Evolutionary conservation across 1,140 invertebrate genomes (phyloP).

Genomic region (Apis florea): DNA sequence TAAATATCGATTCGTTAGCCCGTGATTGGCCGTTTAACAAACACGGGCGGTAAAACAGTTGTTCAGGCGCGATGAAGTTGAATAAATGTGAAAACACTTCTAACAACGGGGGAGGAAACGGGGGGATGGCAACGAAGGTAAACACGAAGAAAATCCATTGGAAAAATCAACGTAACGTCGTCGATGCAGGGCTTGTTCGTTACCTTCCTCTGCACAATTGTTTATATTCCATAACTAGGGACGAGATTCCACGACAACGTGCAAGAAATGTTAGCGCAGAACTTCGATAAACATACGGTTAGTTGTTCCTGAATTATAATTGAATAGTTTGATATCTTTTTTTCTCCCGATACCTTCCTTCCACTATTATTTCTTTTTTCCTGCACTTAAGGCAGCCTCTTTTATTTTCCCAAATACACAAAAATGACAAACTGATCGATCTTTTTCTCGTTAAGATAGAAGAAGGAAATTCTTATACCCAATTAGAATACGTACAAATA

Average conservation of each 20-base stretch:
- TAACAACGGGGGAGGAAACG: neutral
- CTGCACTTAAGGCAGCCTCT: too few relatives aligned
- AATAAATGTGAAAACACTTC: slow-evolving; percentile 12
- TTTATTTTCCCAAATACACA: too few relatives aligned
- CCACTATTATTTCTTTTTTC: too few relatives aligned
- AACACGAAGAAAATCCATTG: neutral
- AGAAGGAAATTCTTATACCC: too few relatives aligned
- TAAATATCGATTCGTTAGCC: slow-evolving; percentile 40
- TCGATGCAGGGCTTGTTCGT: neutral
- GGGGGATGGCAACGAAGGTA: neutral
- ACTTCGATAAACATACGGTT: too few relatives aligned
- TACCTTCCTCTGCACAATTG: neutral
- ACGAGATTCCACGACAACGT: neutral
- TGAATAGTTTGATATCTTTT: too few relatives aligned
- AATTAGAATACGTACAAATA: too few relatives aligned
- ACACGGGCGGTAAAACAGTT: slow-evolving; percentile 13
- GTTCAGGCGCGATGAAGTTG: neutral
- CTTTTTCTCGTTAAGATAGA: too few relatives aligned
- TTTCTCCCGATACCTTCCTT: too few relatives aligned
- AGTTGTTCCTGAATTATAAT: too few relatives aligned
- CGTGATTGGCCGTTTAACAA: slow-evolving; percentile 27
- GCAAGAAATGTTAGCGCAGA: too few relatives aligned
- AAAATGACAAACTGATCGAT: too few relatives aligned
- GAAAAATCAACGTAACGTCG: slow-evolving; percentile 8
- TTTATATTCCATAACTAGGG: slow-evolving; percentile 6